These are phyloP conservation scores for Myotis myotis DNA, from an alignment of 2,797 vertebrate species.

Conservation along the genomic window DNA sequence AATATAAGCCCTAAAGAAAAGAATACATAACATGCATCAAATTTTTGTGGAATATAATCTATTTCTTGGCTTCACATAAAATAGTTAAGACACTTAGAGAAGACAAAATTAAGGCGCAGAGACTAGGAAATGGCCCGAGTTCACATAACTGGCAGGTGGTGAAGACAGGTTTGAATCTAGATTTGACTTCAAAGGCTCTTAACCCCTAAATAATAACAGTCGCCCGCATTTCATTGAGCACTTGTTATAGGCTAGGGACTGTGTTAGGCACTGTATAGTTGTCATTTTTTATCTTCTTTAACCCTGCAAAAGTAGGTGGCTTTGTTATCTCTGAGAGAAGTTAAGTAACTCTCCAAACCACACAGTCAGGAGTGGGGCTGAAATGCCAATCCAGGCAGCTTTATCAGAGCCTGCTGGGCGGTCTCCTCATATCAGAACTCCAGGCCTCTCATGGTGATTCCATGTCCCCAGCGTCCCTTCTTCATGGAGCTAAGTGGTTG, in stretches of 20 bases:
- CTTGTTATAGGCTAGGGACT: background rate
- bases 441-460: background rate
- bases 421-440: background rate
- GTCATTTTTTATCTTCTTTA: background rate
- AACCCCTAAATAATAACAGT: background rate
- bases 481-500: background rate
- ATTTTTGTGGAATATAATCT: background rate
- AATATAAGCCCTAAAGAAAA: conserved; percentile 1
- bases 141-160: background rate
- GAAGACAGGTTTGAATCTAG: background rate
- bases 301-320: background rate
- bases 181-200: background rate
- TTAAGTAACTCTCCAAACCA: background rate
- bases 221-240: background rate
- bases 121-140: background rate
- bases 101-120: background rate
- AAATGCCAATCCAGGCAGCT: background rate
- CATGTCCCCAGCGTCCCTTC: background rate
- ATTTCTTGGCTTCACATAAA: conserved; percentile 32
- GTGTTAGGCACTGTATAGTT: background rate
- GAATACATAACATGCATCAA: background rate
- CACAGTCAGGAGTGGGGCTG: background rate
- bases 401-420: background rate
- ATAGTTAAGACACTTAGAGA: background rate
- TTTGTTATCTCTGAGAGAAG: background rate